Evolutionary conservation across 1,140 invertebrate species (phyloP).

Genomic region (Bombus confusus): DNA sequence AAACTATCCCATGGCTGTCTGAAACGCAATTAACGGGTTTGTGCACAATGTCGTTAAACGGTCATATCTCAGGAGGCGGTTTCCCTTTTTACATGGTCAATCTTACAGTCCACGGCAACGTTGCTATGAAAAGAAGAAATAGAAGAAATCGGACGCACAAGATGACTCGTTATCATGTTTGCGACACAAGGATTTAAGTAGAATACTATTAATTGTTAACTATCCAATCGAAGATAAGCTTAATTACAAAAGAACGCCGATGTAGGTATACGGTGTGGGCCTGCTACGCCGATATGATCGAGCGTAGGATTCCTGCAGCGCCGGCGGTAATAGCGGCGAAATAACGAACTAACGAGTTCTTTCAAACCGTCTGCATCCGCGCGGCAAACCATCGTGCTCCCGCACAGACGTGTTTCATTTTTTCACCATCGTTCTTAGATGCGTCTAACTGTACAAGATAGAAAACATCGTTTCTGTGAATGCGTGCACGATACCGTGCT

Average conservation of each 20-base stretch:
- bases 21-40: no score
- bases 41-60: constrained; percentile 41
- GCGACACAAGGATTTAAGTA: background rate
- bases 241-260: background rate
- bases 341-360: no score
- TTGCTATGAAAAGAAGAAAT: background rate
- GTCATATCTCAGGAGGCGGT: background rate
- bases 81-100: constrained; percentile 21
- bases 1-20: constrained; percentile 22
- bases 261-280: background rate
- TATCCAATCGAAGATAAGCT: background rate
- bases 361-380: constrained; percentile 1
- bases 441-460: no score
- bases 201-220: constrained; percentile 5
- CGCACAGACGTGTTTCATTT: background rate
- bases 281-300: background rate
- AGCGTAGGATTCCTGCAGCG: background rate
- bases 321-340: no score
- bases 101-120: constrained; percentile 37
- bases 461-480: background rate
- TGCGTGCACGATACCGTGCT: background rate
- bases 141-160: no score
- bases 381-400: background rate
- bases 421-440: background rate
- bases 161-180: background rate